A percentile compares a stretch with the other conserved stretches of the same genome.
These are phyloP conservation scores for Rhinoderma darwinii DNA, from an alignment of 2,113 vertebrate species.

Conservation along the genomic window DNA sequence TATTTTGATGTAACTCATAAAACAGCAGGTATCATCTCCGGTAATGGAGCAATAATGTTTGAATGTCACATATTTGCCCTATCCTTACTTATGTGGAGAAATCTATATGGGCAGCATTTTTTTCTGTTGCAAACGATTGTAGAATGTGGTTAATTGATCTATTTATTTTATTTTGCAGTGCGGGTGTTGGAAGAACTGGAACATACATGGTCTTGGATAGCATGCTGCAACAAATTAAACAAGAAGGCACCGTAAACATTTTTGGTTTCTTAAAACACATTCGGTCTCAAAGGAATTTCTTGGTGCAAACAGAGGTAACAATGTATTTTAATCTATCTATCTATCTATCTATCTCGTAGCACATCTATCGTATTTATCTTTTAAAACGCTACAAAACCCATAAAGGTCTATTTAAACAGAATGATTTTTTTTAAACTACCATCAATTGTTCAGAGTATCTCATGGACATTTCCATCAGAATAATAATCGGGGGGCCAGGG, in stretches of 20 bases:
- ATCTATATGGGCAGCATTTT: neutral
- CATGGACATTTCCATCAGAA: too few relatives aligned
- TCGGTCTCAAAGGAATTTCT: slow-evolving; percentile 91
- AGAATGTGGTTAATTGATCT: neutral
- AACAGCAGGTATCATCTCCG: too few relatives aligned
- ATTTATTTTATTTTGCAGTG: slow-evolving; percentile 72
- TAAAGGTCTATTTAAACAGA: too few relatives aligned
- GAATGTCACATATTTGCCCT: too few relatives aligned
- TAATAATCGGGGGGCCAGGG: too few relatives aligned
- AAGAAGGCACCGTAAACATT: slow-evolving; percentile 85
- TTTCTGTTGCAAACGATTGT: neutral
- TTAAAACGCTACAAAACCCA: too few relatives aligned
- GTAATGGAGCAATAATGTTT: too few relatives aligned
- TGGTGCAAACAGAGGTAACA: slow-evolving; percentile 96
- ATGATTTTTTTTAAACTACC: too few relatives aligned
- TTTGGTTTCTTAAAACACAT: slow-evolving; percentile 95
- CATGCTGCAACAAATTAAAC: slow-evolving; percentile 91
- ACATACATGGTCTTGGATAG: slow-evolving; percentile 96
- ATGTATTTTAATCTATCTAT: neutral
- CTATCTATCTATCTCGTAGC: too few relatives aligned
- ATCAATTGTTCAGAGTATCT: too few relatives aligned
- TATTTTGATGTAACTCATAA: too few relatives aligned
- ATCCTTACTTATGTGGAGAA: neutral
- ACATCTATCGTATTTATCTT: too few relatives aligned
- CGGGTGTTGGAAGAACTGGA: slow-evolving; percentile 92